Percentiles rank a stretch among this genome's conserved stretches.
phyloP scores from a whole-genome alignment of 2,113 vertebrate genomes.

The Ictalurus punctatus region DNA sequence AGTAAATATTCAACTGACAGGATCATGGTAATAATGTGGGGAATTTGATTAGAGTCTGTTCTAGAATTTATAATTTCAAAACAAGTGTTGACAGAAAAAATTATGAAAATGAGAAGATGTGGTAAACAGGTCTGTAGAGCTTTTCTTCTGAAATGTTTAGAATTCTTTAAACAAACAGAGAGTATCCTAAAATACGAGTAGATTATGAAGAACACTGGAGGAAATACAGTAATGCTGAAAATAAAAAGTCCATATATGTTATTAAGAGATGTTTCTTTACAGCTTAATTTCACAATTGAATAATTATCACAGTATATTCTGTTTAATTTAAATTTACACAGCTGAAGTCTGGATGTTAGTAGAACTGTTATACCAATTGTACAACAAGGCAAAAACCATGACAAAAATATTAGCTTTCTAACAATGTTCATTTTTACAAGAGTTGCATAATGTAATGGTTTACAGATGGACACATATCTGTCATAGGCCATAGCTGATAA shows the following conservation, averaged over 20 bases:
- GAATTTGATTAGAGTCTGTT: not conserved
- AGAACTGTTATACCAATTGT: not conserved
- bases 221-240: slow-evolving; percentile 20
- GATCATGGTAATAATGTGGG: slow-evolving; percentile 21
- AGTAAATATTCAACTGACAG: slow-evolving; percentile 21
- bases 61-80: not conserved
- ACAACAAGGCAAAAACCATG: slow-evolving; percentile 19
- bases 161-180: too few species aligned
- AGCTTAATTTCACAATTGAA: slow-evolving; percentile 28
- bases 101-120: too few species aligned
- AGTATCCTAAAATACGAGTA: not conserved
- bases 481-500: slow-evolving; percentile 38
- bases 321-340: slow-evolving; percentile 25
- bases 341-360: slow-evolving; percentile 3
- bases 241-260: slow-evolving; percentile 28
- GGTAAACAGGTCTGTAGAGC: too few species aligned
- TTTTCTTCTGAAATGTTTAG: too few species aligned
- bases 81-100: too few species aligned
- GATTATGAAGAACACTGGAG: not conserved
- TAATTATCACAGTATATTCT: slow-evolving; percentile 31
- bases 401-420: not conserved
- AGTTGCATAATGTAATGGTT: slow-evolving; percentile 13
- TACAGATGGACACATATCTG: slow-evolving; percentile 37
- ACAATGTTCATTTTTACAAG: slow-evolving; percentile 20
- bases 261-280: slow-evolving; percentile 23